These are phyloP conservation scores for Caenorhabditis imperialis DNA, from an alignment of 2,888 invertebrate species.

Conservation along the genomic window DNA sequence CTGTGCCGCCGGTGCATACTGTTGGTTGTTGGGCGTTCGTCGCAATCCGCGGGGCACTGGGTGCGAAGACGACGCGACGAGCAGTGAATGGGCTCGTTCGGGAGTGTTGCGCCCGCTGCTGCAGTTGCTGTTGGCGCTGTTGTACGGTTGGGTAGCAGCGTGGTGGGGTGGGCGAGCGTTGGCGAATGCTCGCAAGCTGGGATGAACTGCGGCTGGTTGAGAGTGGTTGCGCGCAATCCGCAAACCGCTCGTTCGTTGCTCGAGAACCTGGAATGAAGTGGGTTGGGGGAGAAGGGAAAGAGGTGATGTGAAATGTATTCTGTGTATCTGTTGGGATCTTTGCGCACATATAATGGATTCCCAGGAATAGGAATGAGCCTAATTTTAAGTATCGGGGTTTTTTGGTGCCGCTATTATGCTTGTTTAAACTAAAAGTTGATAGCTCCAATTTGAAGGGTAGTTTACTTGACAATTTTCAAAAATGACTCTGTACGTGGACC, in stretches of 20 bases:
- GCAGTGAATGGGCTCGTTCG: constrained; percentile 41
- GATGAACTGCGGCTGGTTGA: constrained; percentile 60
- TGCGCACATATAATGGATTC: too few relatives aligned
- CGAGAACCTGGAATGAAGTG: constrained; percentile 60
- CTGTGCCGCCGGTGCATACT: constrained; percentile 11
- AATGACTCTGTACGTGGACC: too few relatives aligned
- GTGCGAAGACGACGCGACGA: constrained; percentile 40
- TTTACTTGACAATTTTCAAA: too few relatives aligned
- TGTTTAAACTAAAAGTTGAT: too few relatives aligned
- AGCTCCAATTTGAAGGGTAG: too few relatives aligned
- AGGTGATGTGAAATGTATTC: too few relatives aligned
- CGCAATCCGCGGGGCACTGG: constrained; percentile 13
- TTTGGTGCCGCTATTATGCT: too few relatives aligned
- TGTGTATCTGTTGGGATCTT: too few relatives aligned
- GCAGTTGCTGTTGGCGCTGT: constrained; percentile 44
- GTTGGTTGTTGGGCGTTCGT: constrained; percentile 18
- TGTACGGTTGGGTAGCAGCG: constrained; percentile 37
- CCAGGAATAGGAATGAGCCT: too few relatives aligned
- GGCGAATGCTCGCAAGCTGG: constrained; percentile 54
- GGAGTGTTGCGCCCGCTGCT: constrained; percentile 48
- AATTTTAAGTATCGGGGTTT: too few relatives aligned
- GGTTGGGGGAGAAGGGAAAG: too few relatives aligned
- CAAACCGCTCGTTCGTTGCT: constrained; percentile 58
- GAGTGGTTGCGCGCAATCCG: constrained; percentile 65
- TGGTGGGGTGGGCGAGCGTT: constrained; percentile 50